Base-by-base conservation (phyloP, 1,140 invertebrate genomes). In the Hyposmocoma kahamanoa region DNA sequence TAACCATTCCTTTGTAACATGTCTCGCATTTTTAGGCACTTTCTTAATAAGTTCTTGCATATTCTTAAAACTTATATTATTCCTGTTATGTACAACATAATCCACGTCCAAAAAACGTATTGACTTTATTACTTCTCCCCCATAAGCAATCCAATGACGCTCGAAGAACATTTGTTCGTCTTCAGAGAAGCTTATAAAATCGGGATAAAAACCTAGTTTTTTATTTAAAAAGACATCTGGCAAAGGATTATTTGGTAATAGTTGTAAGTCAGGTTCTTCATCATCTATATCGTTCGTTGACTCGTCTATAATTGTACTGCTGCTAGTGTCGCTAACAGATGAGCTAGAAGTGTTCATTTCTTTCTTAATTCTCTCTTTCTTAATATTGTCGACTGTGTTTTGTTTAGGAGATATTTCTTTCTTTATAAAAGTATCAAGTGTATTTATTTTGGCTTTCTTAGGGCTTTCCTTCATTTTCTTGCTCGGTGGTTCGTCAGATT, bases 61-160 rank as follows among this genome's bases (percentile, higher is more conserved):
- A 30, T 83, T 65, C 4, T 67, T 67, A 15, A 78, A 67, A 10
- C 59, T 62, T 44, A 88, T 83, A 18, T 26, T 64, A 36, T 79
- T 55, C 18, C 76, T 61, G 41, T 76, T 78, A 53, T 89, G 88
- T 28, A 90, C 62, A 20, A 89, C 67, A 60, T 81, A 87, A 58
- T 88, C 86, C 10, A 86, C 83, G 38, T 86, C 62, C 34, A 71
- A 56, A 9, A 42, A 50, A 45, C 84, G 62, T 15, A 86, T 52
- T 18, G 65, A 57, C 45, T 87, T 80, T 6, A 86, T 64, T 19
- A 89, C 51, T 22, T 41, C 57, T 8, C 89, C 89, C 20, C 87
- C 87, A 56, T 87, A 88, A 3, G 83, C 88, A 44, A 87, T 76
- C 84, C 88, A 89, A 75, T 88, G 84, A 50, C 87, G 69, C 63